Conservation (phyloP, 2,797 vertebrate genomes). For the Aselliscus stoliczkanus region DNA sequence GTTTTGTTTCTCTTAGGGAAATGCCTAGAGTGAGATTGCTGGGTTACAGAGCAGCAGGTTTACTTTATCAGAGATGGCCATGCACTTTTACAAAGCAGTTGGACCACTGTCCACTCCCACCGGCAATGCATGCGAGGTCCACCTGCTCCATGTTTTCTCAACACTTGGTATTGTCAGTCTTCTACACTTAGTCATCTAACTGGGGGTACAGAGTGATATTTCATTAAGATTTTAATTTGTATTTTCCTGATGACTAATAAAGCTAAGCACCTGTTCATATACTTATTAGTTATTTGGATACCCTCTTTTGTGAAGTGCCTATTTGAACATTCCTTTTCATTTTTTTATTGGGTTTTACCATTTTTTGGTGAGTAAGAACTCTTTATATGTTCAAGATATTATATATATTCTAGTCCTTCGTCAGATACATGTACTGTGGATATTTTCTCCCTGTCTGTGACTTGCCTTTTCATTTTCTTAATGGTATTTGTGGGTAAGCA, state of each 20-base stretch:
- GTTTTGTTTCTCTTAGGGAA: background rate
- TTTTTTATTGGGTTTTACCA: background rate
- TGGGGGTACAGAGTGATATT: background rate
- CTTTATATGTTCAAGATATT: background rate
- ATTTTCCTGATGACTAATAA: background rate
- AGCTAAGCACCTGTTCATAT: background rate
- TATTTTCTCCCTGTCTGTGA: background rate
- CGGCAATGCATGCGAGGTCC: fast-evolving
- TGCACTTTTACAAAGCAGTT: background rate
- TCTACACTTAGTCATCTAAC: background rate
- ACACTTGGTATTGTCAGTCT: background rate
- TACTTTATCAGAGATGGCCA: background rate
- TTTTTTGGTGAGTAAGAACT: background rate
- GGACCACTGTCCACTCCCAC: background rate
- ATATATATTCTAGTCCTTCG: background rate
- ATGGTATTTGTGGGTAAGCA: background rate
- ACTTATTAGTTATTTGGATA: background rate
- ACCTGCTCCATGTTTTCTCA: background rate
- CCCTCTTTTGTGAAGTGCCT: background rate
- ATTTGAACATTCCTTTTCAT: background rate
- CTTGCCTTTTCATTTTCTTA: background rate
- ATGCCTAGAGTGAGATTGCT: background rate
- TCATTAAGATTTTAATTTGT: background rate
- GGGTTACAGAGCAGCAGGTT: background rate
- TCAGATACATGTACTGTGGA: background rate